Conservation (phyloP, 2,888 invertebrate genomes). For the Agrochola lota region DNA sequence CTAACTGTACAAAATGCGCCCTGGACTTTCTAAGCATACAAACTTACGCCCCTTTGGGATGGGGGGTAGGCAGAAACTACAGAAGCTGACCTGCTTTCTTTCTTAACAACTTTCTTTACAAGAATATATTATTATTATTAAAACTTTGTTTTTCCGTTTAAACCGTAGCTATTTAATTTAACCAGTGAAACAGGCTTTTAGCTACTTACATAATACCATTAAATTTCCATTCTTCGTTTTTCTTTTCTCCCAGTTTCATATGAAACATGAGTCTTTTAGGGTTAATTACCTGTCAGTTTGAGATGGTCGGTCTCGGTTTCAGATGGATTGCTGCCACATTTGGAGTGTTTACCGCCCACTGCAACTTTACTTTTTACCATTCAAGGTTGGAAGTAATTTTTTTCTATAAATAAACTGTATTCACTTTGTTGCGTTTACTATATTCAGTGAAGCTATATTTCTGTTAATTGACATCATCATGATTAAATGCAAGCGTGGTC, state of each 20-base stretch:
- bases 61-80: background rate
- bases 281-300: conserved; percentile 68
- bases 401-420: background rate
- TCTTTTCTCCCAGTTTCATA: conserved; percentile 2
- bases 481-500: background rate
- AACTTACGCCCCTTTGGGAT: no score
- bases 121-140: background rate
- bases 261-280: conserved; percentile 33
- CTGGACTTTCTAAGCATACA: background rate
- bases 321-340: conserved; percentile 68
- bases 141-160: background rate
- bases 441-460: background rate
- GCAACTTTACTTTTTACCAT: conserved; percentile 26
- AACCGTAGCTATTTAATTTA: no score
- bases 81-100: background rate
- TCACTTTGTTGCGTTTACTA: background rate
- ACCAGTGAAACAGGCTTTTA: background rate
- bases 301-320: conserved; percentile 43
- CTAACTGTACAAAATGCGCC: background rate
- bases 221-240: background rate
- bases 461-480: background rate
- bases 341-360: conserved; percentile 43
- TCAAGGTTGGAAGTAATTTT: background rate
- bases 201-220: background rate
- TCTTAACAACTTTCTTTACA: background rate